A percentile compares a stretch with the other conserved stretches of the same genome.
phyloP scores from a whole-genome alignment of 2,888 invertebrate species.

The Toxonevra muliebris region DNA sequence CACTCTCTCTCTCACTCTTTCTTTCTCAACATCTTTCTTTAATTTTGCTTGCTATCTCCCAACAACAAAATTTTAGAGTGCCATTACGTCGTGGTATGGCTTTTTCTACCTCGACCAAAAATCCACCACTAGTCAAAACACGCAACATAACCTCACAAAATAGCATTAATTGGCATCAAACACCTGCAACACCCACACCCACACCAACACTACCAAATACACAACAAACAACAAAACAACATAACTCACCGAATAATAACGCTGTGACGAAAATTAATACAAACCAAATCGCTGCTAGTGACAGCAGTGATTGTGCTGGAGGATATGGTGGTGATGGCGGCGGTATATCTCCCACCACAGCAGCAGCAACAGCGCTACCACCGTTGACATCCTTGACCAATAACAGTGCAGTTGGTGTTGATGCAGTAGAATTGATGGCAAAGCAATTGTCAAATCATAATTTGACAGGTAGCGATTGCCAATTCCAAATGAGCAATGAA shows the following conservation, averaged over 20 bases:
- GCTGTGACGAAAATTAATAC: constrained; percentile 11
- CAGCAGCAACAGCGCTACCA: constrained; percentile 36
- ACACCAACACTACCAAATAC: constrained; percentile 42
- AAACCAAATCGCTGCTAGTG: constrained; percentile 14
- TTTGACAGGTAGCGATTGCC: constrained; percentile 38
- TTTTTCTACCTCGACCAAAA: constrained; percentile 77
- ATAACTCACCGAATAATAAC: constrained; percentile 41
- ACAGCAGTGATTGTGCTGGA: not conserved
- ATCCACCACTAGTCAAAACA: constrained; percentile 84
- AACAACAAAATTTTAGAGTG: constrained; percentile 63
- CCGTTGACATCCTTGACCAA: constrained; percentile 37
- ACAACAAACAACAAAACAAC: constrained; percentile 41
- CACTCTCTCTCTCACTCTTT: constrained; percentile 6
- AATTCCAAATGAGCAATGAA: constrained; percentile 54
- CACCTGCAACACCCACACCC: constrained; percentile 54
- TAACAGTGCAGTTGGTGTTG: constrained; percentile 30
- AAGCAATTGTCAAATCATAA: constrained; percentile 45
- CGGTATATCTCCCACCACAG: constrained; percentile 32
- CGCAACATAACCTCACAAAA: constrained; percentile 74
- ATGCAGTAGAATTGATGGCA: constrained; percentile 38
- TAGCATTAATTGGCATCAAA: constrained; percentile 64
- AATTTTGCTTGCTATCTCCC: not conserved
- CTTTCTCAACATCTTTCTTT: not conserved
- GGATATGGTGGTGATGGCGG: constrained; percentile 13
- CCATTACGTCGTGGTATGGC: constrained; percentile 74